Percentiles rank a stretch among this genome's conserved stretches.
These are phyloP conservation scores for Leucoptera coffeella DNA, from an alignment of 2,888 invertebrate genomes.

Conservation along the genomic window DNA sequence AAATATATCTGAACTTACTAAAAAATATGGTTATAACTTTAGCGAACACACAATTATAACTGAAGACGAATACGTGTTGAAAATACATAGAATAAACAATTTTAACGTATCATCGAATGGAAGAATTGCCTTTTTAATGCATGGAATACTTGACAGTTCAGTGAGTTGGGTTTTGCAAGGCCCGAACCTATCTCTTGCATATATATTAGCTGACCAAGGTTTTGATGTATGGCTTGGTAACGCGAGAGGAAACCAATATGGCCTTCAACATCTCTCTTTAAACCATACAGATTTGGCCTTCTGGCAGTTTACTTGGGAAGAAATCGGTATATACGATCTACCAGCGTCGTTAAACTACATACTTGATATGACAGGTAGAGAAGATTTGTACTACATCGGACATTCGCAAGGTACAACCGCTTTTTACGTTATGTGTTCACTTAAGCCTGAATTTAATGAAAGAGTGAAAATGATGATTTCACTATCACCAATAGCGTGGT, in stretches of 20 bases:
- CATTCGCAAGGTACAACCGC: constrained; percentile 63
- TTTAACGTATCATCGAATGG: constrained; percentile 9
- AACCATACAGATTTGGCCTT: constrained; percentile 12
- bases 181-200: constrained; percentile 54
- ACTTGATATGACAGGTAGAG: constrained; percentile 29
- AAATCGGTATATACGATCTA: constrained; percentile 65
- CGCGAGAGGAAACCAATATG: constrained; percentile 71
- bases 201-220: constrained; percentile 58
- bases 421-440: constrained; percentile 50
- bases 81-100: constrained; percentile 19
- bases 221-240: constrained; percentile 83
- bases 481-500: constrained; percentile 54
- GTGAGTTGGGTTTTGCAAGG: constrained; percentile 68
- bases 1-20: constrained; percentile 15
- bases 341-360: constrained; percentile 66
- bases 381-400: constrained; percentile 59
- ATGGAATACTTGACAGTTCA: constrained; percentile 70
- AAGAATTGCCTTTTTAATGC: constrained; percentile 62
- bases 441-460: constrained; percentile 46
- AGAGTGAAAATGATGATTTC: constrained; percentile 51
- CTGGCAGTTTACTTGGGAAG: constrained; percentile 60
- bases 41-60: constrained; percentile 22
- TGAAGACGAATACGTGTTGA: constrained; percentile 24
- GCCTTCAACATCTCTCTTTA: constrained; percentile 39
- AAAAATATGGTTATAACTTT: constrained; percentile 17